Percentiles rank a stretch among this genome's conserved stretches.
Evolutionary conservation across 2,888 invertebrate genomes (phyloP).

Genomic region (Diaperis boleti): DNA sequence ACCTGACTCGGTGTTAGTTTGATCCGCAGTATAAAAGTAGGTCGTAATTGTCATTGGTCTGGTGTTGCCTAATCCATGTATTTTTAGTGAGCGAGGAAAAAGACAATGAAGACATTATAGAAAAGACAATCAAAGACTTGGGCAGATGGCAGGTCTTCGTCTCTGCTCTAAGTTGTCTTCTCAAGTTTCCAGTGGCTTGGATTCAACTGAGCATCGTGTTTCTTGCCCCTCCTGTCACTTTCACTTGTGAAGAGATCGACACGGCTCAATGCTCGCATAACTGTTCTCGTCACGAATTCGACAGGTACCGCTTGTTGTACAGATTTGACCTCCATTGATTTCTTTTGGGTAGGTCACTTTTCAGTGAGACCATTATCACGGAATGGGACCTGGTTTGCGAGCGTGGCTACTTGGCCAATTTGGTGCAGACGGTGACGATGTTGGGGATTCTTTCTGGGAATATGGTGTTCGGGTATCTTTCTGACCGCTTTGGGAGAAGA

Average conservation of each 20-base stretch:
- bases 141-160: conserved; percentile 83
- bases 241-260: conserved; percentile 63
- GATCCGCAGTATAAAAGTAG: background rate
- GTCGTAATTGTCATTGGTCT: background rate
- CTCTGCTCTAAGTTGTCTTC: conserved; percentile 76
- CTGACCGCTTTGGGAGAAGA: conserved; percentile 86
- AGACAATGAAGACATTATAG: conserved; percentile 76
- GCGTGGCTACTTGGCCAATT: conserved; percentile 74
- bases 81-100: conserved; percentile 15
- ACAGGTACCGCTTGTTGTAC: conserved; percentile 64
- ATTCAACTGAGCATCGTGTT: conserved; percentile 85
- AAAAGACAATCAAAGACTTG: conserved; percentile 78
- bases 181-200: conserved; percentile 86
- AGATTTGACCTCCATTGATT: conserved; percentile 11
- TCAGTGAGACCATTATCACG: conserved; percentile 79
- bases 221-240: conserved; percentile 76
- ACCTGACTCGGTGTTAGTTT: too few relatives aligned
- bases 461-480: conserved; percentile 78
- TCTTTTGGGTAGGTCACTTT: conserved; percentile 68
- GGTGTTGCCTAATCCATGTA: too few relatives aligned
- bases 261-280: conserved; percentile 70
- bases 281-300: conserved; percentile 72
- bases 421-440: conserved; percentile 85
- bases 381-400: conserved; percentile 84
- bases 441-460: conserved; percentile 82